Evolutionary conservation across 92 coral and sea anemone genomes (phyloP), one percentile per base, ranked within the genome.

Genomic region (Phenganax marumi): DNA sequence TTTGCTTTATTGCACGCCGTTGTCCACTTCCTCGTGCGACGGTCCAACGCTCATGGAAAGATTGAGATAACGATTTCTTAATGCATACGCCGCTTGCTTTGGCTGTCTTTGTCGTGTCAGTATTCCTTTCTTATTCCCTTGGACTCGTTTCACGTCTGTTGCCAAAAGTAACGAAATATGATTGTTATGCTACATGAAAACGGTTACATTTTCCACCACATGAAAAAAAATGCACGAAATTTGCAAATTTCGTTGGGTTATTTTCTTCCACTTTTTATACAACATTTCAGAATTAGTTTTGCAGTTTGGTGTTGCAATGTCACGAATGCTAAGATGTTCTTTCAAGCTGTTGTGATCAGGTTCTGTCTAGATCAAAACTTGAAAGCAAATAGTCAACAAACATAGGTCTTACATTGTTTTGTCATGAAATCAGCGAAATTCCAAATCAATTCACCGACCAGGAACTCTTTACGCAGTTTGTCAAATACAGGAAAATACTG

Each of bases 371-470:
- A n/a, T n/a, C n/a, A n/a, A n/a, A n/a, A n/a, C n/a, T n/a, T n/a
- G n/a, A n/a, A n/a, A n/a, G n/a, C n/a, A n/a, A n/a, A n/a, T n/a
- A n/a, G n/a, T n/a, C n/a, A n/a, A n/a, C n/a, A n/a, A n/a, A n/a
- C n/a, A n/a, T n/a, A n/a, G n/a, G n/a, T n/a, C n/a, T n/a, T 79
- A 95, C 98, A 92, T 89, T 95, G 98, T 46, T 84, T 77, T 22
- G 98, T 95, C 95, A 95, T 91, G 81, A 95, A 95, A 86, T 95
- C 98, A 3, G 98, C 98, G 79, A 95, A 95, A 81, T 95, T 95
- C 98, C 98, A 95, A 58, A 95, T 92, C 91, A 95, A 86, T 89
- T 95, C 98, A 14, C 98, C 98, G 23, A 95, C 93, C 49, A 95
- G 85, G 80, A 95, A 95, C 51, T 89, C 91, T 56, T 90, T 85